Conservation (phyloP, 2,888 invertebrate genomes). For the Microplitis deprimator region DNA sequence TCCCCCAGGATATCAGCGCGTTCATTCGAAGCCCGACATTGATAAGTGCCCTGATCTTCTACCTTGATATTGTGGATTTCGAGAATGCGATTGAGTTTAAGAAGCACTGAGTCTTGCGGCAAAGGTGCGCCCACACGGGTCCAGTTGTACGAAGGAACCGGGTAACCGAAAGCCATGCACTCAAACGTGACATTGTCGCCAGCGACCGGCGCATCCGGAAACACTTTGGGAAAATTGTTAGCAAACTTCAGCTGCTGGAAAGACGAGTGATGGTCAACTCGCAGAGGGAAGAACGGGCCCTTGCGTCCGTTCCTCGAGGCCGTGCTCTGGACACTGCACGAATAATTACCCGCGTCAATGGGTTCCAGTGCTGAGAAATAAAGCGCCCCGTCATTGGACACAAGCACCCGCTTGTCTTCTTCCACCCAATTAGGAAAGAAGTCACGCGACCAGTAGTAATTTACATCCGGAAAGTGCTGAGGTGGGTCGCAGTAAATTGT, state of each 20-base stretch:
- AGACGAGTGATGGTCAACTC: constrained; percentile 88
- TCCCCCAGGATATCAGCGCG: constrained; percentile 82
- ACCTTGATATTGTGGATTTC: constrained; percentile 89
- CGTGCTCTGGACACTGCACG: constrained; percentile 90
- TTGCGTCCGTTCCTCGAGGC: constrained; percentile 90
- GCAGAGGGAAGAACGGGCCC: constrained; percentile 89
- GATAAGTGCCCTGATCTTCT: constrained; percentile 94
- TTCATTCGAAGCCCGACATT: constrained; percentile 88
- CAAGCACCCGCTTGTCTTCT: constrained; percentile 93
- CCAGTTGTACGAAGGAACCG: constrained; percentile 95
- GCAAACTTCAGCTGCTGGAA: constrained; percentile 93
- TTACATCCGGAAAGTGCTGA: constrained; percentile 89
- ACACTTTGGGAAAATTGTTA: constrained; percentile 95
- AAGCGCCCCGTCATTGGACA: constrained; percentile 92
- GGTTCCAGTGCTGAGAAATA: constrained; percentile 95
- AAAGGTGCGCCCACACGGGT: constrained; percentile 82
- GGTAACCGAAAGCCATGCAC: constrained; percentile 97
- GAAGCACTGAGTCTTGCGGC: constrained; percentile 81
- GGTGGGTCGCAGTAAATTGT: constrained; percentile 94
- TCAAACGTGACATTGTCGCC: constrained; percentile 93
- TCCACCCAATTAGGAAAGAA: constrained; percentile 94
- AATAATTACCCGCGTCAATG: constrained; percentile 91
- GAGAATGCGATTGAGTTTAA: constrained; percentile 88
- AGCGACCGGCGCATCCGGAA: constrained; percentile 92
- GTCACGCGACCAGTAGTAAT: constrained; percentile 92